Evolutionary conservation across 2,797 vertebrate species (phyloP).

Genomic region (Pitangus sulphuratus): DNA sequence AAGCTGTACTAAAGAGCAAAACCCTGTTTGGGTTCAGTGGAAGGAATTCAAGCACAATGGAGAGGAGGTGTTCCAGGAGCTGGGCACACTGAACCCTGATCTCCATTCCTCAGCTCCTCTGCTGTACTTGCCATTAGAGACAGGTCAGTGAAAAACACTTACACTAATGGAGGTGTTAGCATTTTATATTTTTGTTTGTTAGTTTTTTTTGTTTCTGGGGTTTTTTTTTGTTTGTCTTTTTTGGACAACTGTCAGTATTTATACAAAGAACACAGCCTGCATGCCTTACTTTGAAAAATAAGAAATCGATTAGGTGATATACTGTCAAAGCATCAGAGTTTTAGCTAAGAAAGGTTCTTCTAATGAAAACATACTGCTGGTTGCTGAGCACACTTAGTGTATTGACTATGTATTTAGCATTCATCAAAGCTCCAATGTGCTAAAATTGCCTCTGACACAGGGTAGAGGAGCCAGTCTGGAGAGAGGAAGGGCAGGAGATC

Average conservation of each 20-base stretch:
- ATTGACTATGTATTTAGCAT: background rate
- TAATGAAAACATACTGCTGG: background rate
- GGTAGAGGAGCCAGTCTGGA: background rate
- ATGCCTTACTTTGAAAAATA: background rate
- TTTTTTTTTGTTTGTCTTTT: background rate
- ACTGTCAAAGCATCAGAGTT: background rate
- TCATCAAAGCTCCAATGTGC: background rate
- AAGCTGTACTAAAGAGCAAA: slow-evolving; percentile 35
- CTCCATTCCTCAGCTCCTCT: background rate
- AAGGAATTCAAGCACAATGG: background rate
- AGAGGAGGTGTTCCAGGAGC: background rate
- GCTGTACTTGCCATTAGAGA: background rate
- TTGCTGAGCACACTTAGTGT: background rate
- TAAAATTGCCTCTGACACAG: background rate
- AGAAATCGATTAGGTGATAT: background rate
- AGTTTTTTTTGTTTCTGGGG: too few species aligned
- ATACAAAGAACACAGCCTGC: background rate
- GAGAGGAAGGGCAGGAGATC: background rate
- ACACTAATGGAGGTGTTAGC: background rate
- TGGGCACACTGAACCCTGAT: background rate
- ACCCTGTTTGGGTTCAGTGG: background rate
- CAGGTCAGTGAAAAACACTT: background rate
- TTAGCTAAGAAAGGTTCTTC: background rate
- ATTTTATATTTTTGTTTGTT: background rate
- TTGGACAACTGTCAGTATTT: background rate